Conservation (phyloP, 2,113 vertebrate genomes). For the Elephantulus edwardii region DNA sequence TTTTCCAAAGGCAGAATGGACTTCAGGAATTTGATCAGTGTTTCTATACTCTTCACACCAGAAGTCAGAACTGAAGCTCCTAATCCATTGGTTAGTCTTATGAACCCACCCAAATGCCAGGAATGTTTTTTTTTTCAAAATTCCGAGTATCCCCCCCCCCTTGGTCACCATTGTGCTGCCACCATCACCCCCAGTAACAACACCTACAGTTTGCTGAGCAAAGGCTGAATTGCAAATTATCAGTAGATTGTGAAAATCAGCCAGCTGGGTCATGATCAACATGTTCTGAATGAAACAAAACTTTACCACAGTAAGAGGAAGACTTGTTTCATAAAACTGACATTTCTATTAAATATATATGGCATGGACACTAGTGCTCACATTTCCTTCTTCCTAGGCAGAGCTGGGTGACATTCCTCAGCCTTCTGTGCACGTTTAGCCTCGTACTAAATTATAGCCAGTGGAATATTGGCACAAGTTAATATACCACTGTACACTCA, state of each 20-base stretch:
- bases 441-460: not conserved
- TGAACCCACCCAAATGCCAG: not conserved
- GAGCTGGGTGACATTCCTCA: not conserved
- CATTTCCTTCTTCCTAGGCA: not conserved
- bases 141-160: not conserved
- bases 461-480: not conserved
- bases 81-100: no score
- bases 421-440: not conserved
- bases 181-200: not conserved
- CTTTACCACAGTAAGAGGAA: no score
- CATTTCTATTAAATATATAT: not conserved
- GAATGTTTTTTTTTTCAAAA: not conserved
- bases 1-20: not conserved
- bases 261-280: not conserved
- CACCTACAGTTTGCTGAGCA: not conserved
- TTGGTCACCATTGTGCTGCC: not conserved
- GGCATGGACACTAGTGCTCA: not conserved
- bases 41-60: not conserved
- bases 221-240: not conserved
- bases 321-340: not conserved
- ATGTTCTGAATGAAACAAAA: slow-evolving; percentile 14
- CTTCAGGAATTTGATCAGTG: not conserved
- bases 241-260: not conserved
- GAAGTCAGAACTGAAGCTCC: not conserved
- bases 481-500: not conserved